phyloP scores from a whole-genome alignment of 1,140 invertebrate species.

The Drosophila bocki region DNA sequence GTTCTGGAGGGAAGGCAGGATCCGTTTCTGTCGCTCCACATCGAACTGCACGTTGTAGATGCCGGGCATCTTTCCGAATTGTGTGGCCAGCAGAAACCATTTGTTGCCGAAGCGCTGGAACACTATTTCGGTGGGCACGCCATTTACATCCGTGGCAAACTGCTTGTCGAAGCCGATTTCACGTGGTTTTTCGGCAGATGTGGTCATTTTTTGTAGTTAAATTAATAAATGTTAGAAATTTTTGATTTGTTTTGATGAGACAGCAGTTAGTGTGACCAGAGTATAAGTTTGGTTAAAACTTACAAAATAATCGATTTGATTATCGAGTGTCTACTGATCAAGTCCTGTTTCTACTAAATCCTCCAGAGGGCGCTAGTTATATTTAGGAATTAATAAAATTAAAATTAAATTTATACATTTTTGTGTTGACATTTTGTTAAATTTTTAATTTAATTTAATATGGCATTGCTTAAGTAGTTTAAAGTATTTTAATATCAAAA shows the following conservation, averaged over 20 bases:
- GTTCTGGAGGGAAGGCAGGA: conserved; percentile 36
- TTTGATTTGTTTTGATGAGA: conserved; percentile 40
- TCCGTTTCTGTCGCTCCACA: conserved; percentile 41
- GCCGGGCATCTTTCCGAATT: conserved; percentile 70
- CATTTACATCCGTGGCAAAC: conserved; percentile 62
- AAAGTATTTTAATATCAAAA: background rate
- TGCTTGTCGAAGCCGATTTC: conserved; percentile 67
- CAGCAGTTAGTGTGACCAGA: conserved; percentile 23
- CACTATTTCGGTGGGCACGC: conserved; percentile 68
- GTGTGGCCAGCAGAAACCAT: conserved; percentile 74
- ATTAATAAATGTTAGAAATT: background rate
- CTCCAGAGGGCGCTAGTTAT: background rate
- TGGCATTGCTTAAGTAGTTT: too few species aligned
- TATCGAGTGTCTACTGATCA: background rate
- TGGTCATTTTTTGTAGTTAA: conserved; percentile 4
- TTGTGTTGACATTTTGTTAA: background rate
- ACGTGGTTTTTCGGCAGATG: background rate
- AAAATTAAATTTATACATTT: background rate
- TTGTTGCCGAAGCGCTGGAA: conserved; percentile 74
- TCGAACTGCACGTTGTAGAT: conserved; percentile 74
- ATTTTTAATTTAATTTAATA: too few species aligned
- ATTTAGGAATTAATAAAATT: background rate
- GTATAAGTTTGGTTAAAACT: fast-evolving
- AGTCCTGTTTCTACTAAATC: background rate
- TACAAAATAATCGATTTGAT: too few species aligned